Conservation (phyloP, 2,797 vertebrate genomes). For the Oophaga sylvatica region DNA sequence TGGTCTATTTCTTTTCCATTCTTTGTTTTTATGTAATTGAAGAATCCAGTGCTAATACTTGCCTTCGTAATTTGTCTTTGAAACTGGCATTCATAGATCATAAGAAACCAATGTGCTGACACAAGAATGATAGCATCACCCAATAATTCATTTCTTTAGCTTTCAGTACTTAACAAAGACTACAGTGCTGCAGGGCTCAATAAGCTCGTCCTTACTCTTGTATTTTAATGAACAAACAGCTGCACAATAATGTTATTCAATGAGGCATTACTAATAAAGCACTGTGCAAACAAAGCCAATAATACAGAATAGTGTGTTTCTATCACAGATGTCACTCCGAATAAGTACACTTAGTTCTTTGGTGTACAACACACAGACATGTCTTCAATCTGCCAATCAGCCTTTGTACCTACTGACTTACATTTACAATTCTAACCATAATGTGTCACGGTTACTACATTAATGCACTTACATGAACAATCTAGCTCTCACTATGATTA, state of each 20-base stretch:
- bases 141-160: slow-evolving; percentile 63
- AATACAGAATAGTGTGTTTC: slow-evolving; percentile 64
- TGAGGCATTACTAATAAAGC: slow-evolving; percentile 76
- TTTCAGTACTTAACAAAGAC: slow-evolving; percentile 68
- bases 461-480: neutral
- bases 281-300: slow-evolving; percentile 67
- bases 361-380: slow-evolving; percentile 15
- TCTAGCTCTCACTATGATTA: neutral
- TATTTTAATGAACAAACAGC: slow-evolving; percentile 74
- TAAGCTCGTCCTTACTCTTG: slow-evolving; percentile 70
- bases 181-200: slow-evolving; percentile 66
- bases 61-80: slow-evolving; percentile 69
- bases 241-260: slow-evolving; percentile 73
- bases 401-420: slow-evolving; percentile 54
- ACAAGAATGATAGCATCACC: slow-evolving; percentile 43
- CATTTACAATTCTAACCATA: slow-evolving; percentile 44
- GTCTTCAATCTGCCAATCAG: slow-evolving; percentile 58
- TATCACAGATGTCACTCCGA: slow-evolving; percentile 64
- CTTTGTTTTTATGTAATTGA: slow-evolving; percentile 65
- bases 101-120: slow-evolving; percentile 60
- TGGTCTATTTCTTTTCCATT: slow-evolving; percentile 63
- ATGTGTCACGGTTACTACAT: neutral
- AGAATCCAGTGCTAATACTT: slow-evolving; percentile 67
- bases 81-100: slow-evolving; percentile 71
- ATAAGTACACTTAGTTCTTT: slow-evolving; percentile 61